phyloP scores from a whole-genome alignment of 2,797 vertebrate genomes.

The Cygnus olor region DNA sequence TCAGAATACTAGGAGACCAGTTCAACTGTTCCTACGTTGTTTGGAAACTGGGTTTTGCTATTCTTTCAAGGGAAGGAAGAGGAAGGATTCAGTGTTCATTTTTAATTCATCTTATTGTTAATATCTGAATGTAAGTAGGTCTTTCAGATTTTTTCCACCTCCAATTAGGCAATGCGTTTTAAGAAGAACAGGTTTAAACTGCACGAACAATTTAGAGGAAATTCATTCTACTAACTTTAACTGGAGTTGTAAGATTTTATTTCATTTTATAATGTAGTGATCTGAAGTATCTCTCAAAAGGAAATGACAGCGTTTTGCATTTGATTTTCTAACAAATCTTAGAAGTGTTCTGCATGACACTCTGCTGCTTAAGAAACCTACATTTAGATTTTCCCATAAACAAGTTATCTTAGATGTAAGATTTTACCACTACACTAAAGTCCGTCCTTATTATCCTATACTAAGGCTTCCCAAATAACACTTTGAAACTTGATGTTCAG shows the following conservation, averaged over 20 bases:
- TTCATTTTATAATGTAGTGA: neutral
- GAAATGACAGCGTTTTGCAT: neutral
- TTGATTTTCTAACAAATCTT: constrained; percentile 21
- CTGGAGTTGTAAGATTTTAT: neutral
- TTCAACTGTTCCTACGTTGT: neutral
- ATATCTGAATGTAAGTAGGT: neutral
- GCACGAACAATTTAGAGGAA: neutral
- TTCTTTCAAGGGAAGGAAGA: neutral
- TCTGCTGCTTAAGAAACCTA: constrained; percentile 8
- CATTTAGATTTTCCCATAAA: constrained; percentile 33
- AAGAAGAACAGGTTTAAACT: neutral
- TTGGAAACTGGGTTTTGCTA: neutral
- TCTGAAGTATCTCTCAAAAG: neutral
- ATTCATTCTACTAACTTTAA: neutral
- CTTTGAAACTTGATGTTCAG: constrained; percentile 20
- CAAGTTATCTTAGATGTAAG: constrained; percentile 14
- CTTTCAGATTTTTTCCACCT: neutral
- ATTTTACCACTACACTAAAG: constrained; percentile 57
- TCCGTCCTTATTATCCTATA: constrained; percentile 20
- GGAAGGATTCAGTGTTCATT: neutral
- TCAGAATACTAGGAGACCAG: neutral
- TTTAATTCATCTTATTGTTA: neutral
- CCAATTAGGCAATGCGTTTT: neutral
- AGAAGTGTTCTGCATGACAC: neutral
- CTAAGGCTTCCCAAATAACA: constrained; percentile 8